These are phyloP conservation scores for Diorhabda elongata DNA, from an alignment of 1,140 invertebrate species.

Conservation along the genomic window DNA sequence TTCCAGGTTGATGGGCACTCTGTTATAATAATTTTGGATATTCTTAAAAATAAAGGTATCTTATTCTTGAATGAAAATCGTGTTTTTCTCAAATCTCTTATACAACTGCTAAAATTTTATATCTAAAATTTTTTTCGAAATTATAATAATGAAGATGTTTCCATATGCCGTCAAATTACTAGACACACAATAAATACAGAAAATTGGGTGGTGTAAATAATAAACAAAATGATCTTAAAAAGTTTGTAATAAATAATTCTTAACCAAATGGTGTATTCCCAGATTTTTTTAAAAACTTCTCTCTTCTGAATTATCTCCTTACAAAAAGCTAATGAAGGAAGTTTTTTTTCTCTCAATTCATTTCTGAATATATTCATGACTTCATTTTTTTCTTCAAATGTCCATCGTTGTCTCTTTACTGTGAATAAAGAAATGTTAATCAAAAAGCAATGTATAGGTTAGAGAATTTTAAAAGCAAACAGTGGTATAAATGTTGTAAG, in stretches of 20 bases:
- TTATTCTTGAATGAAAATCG: not conserved
- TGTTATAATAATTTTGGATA: not conserved
- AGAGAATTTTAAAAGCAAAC: no score
- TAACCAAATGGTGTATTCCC: not conserved
- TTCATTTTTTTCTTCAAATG: not conserved
- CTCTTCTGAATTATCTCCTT: not conserved
- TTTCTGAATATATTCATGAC: not conserved
- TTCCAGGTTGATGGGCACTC: not conserved
- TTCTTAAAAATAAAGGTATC: not conserved
- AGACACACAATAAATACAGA: not conserved
- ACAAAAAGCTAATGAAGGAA: not conserved
- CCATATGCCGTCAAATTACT: not conserved
- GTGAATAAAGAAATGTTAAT: not conserved
- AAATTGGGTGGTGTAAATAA: not conserved
- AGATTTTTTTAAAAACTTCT: not conserved
- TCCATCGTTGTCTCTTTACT: not conserved
- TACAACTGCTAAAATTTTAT: slow-evolving; percentile 1
- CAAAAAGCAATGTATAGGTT: no score
- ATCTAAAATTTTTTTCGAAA: no score
- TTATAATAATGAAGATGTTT: not conserved
- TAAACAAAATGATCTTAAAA: slow-evolving; percentile 3
- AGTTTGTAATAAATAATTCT: not conserved
- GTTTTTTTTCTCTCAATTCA: not conserved
- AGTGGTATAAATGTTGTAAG: no score
- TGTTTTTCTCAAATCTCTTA: not conserved